phyloP scores from a whole-genome alignment of 2,113 vertebrate species.

The Proterorhinus semilunaris region DNA sequence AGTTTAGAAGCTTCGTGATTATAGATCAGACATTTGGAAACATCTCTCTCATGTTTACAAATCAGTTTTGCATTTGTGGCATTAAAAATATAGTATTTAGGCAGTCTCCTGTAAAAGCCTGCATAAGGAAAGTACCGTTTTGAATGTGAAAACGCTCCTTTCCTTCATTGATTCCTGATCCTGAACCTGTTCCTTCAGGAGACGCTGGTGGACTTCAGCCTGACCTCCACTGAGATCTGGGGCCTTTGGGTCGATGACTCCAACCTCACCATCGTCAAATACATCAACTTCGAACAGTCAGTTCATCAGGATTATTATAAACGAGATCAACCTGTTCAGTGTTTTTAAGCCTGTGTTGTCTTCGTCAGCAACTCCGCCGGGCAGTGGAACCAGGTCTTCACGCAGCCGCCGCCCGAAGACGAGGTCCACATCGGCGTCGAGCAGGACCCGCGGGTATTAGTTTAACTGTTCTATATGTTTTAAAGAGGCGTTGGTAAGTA shows the following conservation, averaged over 20 bases:
- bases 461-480: too few relatives aligned
- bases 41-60: too few relatives aligned
- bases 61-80: too few relatives aligned
- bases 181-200: slow-evolving; percentile 73
- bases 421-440: slow-evolving; percentile 85
- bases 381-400: slow-evolving; percentile 95
- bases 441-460: slow-evolving; percentile 88
- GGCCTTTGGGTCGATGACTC: slow-evolving; percentile 91
- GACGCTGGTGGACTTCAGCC: slow-evolving; percentile 87
- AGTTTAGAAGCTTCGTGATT: too few relatives aligned
- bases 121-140: too few relatives aligned
- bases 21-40: too few relatives aligned
- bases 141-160: too few relatives aligned
- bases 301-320: slow-evolving; percentile 13
- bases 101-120: too few relatives aligned
- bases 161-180: too few relatives aligned
- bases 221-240: slow-evolving; percentile 91
- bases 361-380: slow-evolving; percentile 82
- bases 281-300: slow-evolving; percentile 95
- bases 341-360: background rate
- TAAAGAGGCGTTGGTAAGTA: too few relatives aligned
- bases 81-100: too few relatives aligned
- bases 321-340: background rate
- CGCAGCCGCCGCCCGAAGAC: slow-evolving; percentile 87
- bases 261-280: slow-evolving; percentile 85